Conservation (phyloP, 2,797 vertebrate genomes). For the Rhadinocentrus ornatus region DNA sequence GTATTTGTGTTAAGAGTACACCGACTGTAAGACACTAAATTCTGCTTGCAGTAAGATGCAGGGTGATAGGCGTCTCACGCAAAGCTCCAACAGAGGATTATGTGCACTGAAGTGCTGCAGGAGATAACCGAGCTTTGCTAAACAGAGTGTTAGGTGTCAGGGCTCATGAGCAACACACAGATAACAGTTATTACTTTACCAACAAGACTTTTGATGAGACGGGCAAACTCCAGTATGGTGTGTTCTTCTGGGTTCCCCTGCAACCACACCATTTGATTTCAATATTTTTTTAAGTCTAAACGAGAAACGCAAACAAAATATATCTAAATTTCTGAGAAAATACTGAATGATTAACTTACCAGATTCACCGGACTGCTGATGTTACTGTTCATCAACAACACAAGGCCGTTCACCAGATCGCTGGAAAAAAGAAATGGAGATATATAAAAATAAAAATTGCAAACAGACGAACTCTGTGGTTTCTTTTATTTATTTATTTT, state of each 20-base stretch:
- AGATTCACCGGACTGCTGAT: conserved; percentile 98
- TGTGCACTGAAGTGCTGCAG: neutral
- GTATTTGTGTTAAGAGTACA: too few relatives aligned
- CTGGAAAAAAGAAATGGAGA: conserved; percentile 71
- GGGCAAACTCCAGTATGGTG: conserved; percentile 97
- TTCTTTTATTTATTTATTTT: too few relatives aligned
- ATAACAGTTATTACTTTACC: conserved; percentile 79
- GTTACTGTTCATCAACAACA: conserved; percentile 98
- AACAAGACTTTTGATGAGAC: conserved; percentile 96
- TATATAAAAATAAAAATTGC: neutral
- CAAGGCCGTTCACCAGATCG: conserved; percentile 96
- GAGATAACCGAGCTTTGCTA: neutral
- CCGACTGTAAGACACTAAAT: too few relatives aligned
- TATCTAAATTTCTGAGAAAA: neutral
- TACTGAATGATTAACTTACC: conserved; percentile 81
- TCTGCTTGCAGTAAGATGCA: too few relatives aligned
- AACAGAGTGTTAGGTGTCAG: too few relatives aligned
- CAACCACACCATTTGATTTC: conserved; percentile 31
- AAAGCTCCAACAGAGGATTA: too few relatives aligned
- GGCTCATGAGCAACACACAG: neutral
- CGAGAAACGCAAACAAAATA: neutral
- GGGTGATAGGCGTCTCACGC: too few relatives aligned
- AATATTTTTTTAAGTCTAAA: conserved; percentile 28
- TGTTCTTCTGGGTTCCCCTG: conserved; percentile 99
- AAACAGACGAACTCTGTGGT: neutral